Percentiles rank a stretch among this genome's conserved stretches.
phyloP scores from a whole-genome alignment of 2,797 vertebrate species.

The Astyanax mexicanus region DNA sequence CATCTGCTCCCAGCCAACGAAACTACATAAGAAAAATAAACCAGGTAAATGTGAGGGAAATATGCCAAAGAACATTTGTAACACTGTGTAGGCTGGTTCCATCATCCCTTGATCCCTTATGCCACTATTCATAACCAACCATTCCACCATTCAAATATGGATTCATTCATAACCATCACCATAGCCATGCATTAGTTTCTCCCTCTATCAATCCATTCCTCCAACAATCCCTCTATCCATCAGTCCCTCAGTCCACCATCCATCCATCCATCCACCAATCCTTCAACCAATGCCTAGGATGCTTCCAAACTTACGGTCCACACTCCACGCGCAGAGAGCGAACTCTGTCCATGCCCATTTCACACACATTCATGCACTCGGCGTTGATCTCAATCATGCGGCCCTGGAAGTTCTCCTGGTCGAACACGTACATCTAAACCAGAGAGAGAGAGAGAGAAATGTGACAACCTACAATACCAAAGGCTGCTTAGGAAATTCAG shows the following conservation, averaged over 20 bases:
- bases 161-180: neutral
- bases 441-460: slow-evolving; percentile 1
- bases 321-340: slow-evolving; percentile 84
- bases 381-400: slow-evolving; percentile 83
- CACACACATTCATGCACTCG: slow-evolving; percentile 84
- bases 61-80: neutral
- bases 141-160: neutral
- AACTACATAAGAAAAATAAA: slow-evolving; percentile 65
- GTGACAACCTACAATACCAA: too few species aligned
- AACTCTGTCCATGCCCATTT: slow-evolving; percentile 84
- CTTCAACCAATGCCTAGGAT: neutral
- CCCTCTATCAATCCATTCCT: neutral
- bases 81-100: neutral
- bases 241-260: neutral
- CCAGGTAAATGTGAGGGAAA: neutral
- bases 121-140: too few species aligned
- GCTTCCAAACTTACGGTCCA: slow-evolving; percentile 77
- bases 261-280: neutral
- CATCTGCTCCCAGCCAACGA: slow-evolving; percentile 87
- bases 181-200: neutral
- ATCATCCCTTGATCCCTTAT: too few species aligned
- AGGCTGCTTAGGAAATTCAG: too few species aligned
- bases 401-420: slow-evolving; percentile 88
- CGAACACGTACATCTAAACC: slow-evolving; percentile 78
- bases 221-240: neutral